Base-by-base conservation (phyloP, 2,113 vertebrate species). In the Glareola pratincola region DNA sequence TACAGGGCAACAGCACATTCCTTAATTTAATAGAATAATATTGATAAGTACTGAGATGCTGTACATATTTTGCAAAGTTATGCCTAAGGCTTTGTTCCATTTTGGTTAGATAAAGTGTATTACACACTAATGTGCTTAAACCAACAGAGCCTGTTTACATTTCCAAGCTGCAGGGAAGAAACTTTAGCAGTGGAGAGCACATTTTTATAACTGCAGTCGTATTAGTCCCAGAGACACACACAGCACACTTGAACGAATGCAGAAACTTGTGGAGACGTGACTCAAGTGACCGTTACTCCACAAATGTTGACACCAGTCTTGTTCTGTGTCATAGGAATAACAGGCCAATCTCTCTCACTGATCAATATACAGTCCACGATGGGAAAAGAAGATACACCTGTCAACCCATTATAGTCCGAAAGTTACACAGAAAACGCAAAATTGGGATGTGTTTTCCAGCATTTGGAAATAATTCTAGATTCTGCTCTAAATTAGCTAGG, bases 11-110 rank as follows among this genome's bases (percentile, higher is more conserved):
- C 26, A 85, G 80, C 29, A 56, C 39, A 51, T 71, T 92, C 51
- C 77, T 84, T 88, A 75, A 56, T 94, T 94, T 92, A 87, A 85
- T 45, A 72, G 53, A 79, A 92, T 53, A 86, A 84, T 74, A 89
- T 9, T 59, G 80, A 26, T 91, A 94, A 91, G 56, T 75, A 66
- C 36, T 23, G 41, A 50, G 92, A 68, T 37, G 41, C n/a, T 86
- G 74, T 48, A 74, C 34, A 43, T 92, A 43, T 86, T 78, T 81
- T 78, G 39, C 68, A 53, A 82, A 89, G 36, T 56, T 78, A 45
- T 73, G 91, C 77, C 62, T 76, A 45, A 82, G 86, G 84, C 79
- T 94, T 92, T 94, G 84, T 69, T 94, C 77, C 60, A 34, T 82
- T 87, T 79, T 41, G 57, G 50, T 59, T 62, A 89, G 69, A 71